Evolutionary conservation across 1,140 invertebrate genomes (phyloP).

Genomic region (Chironomus striatipennis): DNA sequence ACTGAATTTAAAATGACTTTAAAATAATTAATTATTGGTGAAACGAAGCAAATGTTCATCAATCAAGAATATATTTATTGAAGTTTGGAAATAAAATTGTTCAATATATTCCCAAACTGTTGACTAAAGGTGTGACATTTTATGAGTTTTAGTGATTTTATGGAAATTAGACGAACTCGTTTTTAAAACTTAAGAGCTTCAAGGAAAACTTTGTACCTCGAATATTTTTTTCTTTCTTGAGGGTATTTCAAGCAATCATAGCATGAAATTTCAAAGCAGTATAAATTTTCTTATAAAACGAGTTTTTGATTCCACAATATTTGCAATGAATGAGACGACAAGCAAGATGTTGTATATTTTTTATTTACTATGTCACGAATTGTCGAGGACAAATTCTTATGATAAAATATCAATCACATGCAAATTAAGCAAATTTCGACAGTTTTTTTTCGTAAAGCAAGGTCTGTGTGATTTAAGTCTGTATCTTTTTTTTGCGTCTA

Average conservation of each 20-base stretch:
- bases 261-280: not conserved
- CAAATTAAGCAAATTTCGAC: not conserved
- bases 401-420: constrained; percentile 8
- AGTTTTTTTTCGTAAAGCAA: not conserved
- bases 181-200: not conserved
- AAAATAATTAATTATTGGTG: not conserved
- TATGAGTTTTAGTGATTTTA: not conserved
- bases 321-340: not conserved
- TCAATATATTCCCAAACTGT: too few relatives aligned
- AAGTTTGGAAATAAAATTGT: too few relatives aligned
- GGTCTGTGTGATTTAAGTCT: not conserved
- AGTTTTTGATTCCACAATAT: not conserved
- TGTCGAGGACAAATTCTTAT: not conserved
- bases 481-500: not conserved
- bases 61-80: too few relatives aligned
- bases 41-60: too few relatives aligned
- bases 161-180: constrained; percentile 3
- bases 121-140: not conserved
- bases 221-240: not conserved
- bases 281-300: not conserved
- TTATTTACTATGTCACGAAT: not conserved
- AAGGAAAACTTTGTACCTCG: not conserved
- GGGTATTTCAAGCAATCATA: not conserved
- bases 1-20: too few relatives aligned
- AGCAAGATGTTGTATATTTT: not conserved